Conservation (phyloP, 2,888 invertebrate genomes). For the Eristalis arbustorum region DNA sequence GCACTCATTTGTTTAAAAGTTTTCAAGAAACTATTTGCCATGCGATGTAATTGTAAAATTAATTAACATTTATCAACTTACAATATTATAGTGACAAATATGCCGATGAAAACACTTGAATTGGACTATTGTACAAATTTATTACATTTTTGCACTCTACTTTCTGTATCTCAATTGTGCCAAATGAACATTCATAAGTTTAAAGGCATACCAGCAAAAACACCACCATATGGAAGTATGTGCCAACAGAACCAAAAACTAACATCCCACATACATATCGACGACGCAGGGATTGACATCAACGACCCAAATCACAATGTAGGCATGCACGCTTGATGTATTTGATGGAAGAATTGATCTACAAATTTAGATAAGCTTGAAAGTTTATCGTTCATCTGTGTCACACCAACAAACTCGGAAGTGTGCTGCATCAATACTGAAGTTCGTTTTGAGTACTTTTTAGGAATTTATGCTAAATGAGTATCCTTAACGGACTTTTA, state of each 20-base stretch:
- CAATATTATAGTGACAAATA: no score
- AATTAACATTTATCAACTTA: no score
- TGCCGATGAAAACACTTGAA: no score
- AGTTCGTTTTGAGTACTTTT: not conserved
- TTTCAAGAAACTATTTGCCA: no score
- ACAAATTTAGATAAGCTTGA: constrained; percentile 13
- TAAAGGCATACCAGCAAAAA: not conserved
- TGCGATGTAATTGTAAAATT: no score
- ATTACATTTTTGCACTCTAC: not conserved
- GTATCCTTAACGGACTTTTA: not conserved
- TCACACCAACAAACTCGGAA: not conserved
- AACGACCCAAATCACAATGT: not conserved
- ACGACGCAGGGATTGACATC: not conserved
- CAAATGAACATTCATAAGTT: not conserved
- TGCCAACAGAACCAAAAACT: not conserved
- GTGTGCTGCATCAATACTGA: not conserved
- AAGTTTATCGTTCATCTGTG: constrained; percentile 7
- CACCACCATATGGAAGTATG: not conserved
- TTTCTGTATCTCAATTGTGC: not conserved
- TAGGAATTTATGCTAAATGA: constrained; percentile 20
- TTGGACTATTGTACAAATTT: no score
- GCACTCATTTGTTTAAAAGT: no score
- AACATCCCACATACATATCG: not conserved
- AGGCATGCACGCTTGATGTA: constrained; percentile 1
- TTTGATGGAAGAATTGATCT: constrained; percentile 1